These are phyloP conservation scores for Cettia cetti DNA, from an alignment of 2,113 vertebrate species.

Conservation along the genomic window DNA sequence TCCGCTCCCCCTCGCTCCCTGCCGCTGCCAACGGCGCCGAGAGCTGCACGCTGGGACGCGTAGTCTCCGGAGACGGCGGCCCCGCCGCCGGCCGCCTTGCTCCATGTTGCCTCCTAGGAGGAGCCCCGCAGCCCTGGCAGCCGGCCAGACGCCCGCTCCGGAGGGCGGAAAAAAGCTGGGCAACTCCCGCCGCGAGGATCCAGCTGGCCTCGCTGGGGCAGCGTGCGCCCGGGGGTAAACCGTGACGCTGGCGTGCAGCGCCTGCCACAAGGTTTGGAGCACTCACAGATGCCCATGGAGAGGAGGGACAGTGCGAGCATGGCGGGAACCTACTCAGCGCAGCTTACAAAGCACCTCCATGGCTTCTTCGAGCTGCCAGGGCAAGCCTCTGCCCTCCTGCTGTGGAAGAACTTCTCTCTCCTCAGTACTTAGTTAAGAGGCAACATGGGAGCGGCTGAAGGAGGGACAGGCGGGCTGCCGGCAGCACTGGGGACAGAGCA, in stretches of 20 bases:
- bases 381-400: background rate
- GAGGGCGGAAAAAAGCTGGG: background rate
- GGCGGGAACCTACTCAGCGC: background rate
- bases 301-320: rapidly evolving
- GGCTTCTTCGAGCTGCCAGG: background rate
- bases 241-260: background rate
- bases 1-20: background rate
- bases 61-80: background rate
- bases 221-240: background rate
- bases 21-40: background rate
- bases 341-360: background rate
- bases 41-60: slow-evolving; percentile 33
- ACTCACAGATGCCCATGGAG: background rate
- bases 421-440: background rate
- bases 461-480: rapidly evolving
- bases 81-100: background rate
- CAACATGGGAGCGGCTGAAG: rapidly evolving
- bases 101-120: slow-evolving; percentile 39
- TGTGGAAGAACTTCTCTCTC: background rate
- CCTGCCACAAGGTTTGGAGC: background rate
- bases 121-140: slow-evolving; percentile 29
- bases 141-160: background rate
- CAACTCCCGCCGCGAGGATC: background rate
- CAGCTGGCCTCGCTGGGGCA: background rate
- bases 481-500: background rate